Evolutionary conservation across 2,888 invertebrate species (phyloP).

Genomic region (Erpobdella octoculata): DNA sequence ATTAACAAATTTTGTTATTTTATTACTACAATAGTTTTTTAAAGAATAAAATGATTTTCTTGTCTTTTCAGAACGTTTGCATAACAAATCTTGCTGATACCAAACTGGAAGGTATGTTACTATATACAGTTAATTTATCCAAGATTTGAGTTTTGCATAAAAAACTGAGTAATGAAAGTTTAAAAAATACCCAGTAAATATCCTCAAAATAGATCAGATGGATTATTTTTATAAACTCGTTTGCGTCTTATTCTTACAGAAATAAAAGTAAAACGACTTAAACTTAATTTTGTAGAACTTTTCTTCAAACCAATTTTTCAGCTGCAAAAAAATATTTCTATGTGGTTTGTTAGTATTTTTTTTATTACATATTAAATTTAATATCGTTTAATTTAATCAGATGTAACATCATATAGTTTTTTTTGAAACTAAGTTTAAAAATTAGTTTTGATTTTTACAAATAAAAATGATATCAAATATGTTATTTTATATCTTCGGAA

Average conservation of each 20-base stretch:
- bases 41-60: neutral
- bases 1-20: neutral
- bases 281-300: neutral
- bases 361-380: too few relatives aligned
- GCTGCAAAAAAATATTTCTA: conserved; percentile 5
- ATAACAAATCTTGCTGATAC: conserved; percentile 2
- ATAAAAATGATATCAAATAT: too few relatives aligned
- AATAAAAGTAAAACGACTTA: neutral
- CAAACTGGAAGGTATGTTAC: conserved; percentile 1
- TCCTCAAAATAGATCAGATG: neutral
- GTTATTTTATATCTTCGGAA: too few relatives aligned
- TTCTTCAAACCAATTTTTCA: conserved; percentile 14
- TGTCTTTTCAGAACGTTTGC: conserved; percentile 4
- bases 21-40: neutral
- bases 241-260: neutral
- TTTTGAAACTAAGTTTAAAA: too few relatives aligned
- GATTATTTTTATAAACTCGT: neutral
- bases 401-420: too few relatives aligned
- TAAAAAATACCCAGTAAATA: too few relatives aligned
- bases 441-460: too few relatives aligned
- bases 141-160: neutral
- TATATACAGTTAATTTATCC: too few relatives aligned
- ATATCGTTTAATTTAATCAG: neutral
- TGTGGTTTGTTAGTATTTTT: conserved; percentile 11
- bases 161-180: neutral